Conservation (phyloP, 2,888 invertebrate genomes). For the Xylota sylvarum region DNA sequence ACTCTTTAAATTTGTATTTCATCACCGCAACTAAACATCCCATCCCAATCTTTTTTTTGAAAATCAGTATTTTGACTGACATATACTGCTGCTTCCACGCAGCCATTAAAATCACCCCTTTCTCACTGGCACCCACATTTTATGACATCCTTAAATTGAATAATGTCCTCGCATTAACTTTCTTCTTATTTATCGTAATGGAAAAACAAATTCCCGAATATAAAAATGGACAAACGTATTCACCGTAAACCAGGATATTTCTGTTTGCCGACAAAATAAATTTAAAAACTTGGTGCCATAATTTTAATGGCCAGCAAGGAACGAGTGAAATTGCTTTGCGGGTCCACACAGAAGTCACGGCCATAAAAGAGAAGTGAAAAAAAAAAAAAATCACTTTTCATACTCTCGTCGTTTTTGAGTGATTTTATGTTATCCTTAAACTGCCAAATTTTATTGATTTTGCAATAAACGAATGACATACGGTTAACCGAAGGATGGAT, state of each 20-base stretch:
- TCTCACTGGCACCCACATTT: not conserved
- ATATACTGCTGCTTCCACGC: not conserved
- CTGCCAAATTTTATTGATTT: conserved; percentile 33
- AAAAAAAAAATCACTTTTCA: conserved; percentile 9
- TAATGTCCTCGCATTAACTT: conserved; percentile 27
- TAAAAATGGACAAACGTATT: not conserved
- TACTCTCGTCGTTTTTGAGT: conserved; percentile 13
- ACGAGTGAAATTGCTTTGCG: conserved; percentile 21
- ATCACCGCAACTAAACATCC: too few species aligned
- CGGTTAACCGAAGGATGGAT: not conserved
- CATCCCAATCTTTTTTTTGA: not conserved
- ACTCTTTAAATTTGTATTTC: not conserved
- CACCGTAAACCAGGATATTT: not conserved
- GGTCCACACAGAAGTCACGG: conserved; percentile 4
- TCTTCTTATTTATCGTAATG: conserved; percentile 15
- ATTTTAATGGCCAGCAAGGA: not conserved
- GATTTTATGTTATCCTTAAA: conserved; percentile 36
- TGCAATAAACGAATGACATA: conserved; percentile 26
- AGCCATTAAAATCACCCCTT: conserved; percentile 21
- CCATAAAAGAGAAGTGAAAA: too few species aligned
- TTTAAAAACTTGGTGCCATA: conserved; percentile 11
- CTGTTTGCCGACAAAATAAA: conserved; percentile 15
- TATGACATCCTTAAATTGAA: conserved; percentile 22
- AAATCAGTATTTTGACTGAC: not conserved
- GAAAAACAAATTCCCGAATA: not conserved